These are phyloP conservation scores for Eueremaeus valkanovi DNA, from an alignment of 2,888 invertebrate genomes.

Conservation along the genomic window DNA sequence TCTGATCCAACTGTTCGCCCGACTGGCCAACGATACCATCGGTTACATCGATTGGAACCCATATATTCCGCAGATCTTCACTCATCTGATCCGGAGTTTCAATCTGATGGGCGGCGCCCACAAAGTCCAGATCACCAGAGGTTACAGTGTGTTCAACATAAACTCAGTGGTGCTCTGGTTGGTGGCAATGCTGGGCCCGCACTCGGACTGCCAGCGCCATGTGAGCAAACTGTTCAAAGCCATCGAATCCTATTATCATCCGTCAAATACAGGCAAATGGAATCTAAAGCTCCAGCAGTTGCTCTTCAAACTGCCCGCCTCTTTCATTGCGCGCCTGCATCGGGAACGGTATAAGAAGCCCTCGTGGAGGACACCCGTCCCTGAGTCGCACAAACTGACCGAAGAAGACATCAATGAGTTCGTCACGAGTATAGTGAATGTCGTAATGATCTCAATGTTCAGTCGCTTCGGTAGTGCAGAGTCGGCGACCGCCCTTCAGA, in stretches of 20 bases:
- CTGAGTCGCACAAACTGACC: constrained; percentile 65
- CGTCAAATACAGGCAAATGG: constrained; percentile 82
- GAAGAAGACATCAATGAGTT: constrained; percentile 76
- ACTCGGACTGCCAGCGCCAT: constrained; percentile 59
- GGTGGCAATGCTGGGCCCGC: constrained; percentile 55
- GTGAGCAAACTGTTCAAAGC: constrained; percentile 74
- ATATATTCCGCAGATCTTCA: constrained; percentile 61
- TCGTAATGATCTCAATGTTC: constrained; percentile 73
- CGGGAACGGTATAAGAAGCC: constrained; percentile 63
- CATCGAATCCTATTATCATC: constrained; percentile 80
- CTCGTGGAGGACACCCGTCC: constrained; percentile 67
- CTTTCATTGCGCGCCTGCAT: constrained; percentile 62
- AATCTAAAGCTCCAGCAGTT: constrained; percentile 51
- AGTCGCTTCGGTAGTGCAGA: constrained; percentile 62
- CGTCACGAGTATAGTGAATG: constrained; percentile 67
- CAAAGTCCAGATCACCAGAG: constrained; percentile 47
- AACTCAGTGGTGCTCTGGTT: constrained; percentile 59
- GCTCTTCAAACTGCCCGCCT: constrained; percentile 64
- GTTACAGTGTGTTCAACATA: constrained; percentile 55
- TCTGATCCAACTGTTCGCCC: constrained; percentile 68
- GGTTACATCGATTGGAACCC: constrained; percentile 85
- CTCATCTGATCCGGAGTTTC: constrained; percentile 64
- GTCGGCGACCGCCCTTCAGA: constrained; percentile 66
- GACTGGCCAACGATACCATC: constrained; percentile 67
- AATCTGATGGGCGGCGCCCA: constrained; percentile 69